Conservation (phyloP, 1,140 invertebrate species). For the Tetragonula clypearis region DNA sequence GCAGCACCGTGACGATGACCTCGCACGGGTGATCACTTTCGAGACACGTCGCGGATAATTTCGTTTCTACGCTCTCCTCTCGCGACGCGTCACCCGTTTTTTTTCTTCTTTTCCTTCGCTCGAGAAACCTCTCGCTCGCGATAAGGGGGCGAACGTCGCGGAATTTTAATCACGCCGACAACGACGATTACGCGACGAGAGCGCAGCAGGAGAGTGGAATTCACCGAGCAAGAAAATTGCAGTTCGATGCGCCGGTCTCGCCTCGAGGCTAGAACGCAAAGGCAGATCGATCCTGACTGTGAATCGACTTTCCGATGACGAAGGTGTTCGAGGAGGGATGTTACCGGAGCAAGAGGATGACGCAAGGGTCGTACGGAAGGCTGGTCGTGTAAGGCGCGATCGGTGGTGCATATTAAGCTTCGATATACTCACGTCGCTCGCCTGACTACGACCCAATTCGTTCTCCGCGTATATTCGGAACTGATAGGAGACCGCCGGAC, state of each 20-base stretch:
- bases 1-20: too few species aligned
- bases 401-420: background rate
- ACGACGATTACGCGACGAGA: background rate
- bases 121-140: background rate
- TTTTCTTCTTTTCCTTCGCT: too few species aligned
- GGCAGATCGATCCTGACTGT: background rate
- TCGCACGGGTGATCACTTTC: background rate
- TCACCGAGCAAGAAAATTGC: constrained; percentile 30
- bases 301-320: background rate
- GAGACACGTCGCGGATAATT: background rate
- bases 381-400: background rate
- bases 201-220: background rate
- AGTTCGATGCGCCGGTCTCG: background rate
- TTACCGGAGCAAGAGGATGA: too few species aligned
- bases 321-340: background rate
- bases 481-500: constrained; percentile 94
- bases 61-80: background rate
- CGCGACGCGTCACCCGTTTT: background rate
- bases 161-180: constrained; percentile 2
- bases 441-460: constrained; percentile 91
- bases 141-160: background rate
- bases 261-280: background rate
- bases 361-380: background rate
- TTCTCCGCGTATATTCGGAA: constrained; percentile 95
- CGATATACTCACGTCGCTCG: constrained; percentile 87